Conservation (phyloP, 2,797 vertebrate species). For the Megalops cyprinoides region DNA sequence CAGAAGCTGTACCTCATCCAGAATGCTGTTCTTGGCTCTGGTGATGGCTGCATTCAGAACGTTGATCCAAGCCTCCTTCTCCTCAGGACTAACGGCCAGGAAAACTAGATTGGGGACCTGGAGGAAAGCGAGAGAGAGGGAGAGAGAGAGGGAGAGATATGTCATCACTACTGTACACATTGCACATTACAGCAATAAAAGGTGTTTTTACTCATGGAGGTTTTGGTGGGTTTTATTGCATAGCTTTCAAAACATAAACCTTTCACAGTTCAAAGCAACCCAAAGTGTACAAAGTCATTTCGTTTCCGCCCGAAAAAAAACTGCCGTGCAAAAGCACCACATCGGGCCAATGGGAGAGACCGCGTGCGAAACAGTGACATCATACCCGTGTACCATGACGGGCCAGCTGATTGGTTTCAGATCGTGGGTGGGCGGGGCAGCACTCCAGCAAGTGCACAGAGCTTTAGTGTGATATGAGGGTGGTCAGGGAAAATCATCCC, state of each 20-base stretch:
- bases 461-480: not conserved
- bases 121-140: not conserved
- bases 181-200: not conserved
- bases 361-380: not conserved
- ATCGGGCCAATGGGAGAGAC: not conserved
- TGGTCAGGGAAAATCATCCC: not conserved
- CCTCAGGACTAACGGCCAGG: slow-evolving; percentile 93
- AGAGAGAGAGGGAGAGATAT: not conserved
- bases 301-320: not conserved
- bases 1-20: slow-evolving; percentile 85
- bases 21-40: slow-evolving; percentile 87
- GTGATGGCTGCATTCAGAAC: slow-evolving; percentile 85
- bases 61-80: slow-evolving; percentile 93
- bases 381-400: not conserved
- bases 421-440: not conserved
- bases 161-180: not conserved
- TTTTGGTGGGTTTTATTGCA: too few species aligned
- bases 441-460: not conserved
- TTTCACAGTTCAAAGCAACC: not conserved
- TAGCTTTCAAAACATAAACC: too few species aligned
- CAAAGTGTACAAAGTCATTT: not conserved
- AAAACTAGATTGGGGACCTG: slow-evolving; percentile 93
- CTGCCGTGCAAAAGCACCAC: too few species aligned
- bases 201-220: not conserved
- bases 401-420: not conserved